These are phyloP conservation scores for Abrostola triplasia DNA, from an alignment of 2,888 invertebrate species.

Conservation along the genomic window DNA sequence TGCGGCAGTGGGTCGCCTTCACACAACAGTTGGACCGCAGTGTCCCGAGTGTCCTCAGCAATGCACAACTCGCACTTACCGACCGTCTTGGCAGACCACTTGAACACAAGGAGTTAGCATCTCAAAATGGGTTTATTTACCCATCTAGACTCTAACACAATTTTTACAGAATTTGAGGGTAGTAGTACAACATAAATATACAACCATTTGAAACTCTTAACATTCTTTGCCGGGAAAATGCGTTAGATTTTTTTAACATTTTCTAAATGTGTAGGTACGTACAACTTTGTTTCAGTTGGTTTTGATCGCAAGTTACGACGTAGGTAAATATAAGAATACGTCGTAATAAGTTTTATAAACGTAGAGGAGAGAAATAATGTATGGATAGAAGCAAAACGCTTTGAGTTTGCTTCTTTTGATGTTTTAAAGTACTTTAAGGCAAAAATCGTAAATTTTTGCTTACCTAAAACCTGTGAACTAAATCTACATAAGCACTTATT, in stretches of 20 bases:
- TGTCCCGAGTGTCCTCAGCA: conserved; percentile 14
- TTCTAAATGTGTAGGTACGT: neutral
- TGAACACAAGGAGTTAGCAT: conserved; percentile 23
- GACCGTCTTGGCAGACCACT: conserved; percentile 18
- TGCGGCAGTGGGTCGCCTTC: neutral
- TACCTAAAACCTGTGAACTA: conserved; percentile 61
- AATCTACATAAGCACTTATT: conserved; percentile 75
- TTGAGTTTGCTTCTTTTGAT: conserved; percentile 74
- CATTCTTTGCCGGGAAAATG: neutral
- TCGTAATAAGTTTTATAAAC: conserved; percentile 70
- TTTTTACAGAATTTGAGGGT: neutral
- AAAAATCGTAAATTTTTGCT: conserved; percentile 53
- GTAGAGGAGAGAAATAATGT: conserved; percentile 69
- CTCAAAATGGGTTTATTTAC: neutral
- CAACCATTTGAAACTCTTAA: neutral
- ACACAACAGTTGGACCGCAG: conserved; percentile 19
- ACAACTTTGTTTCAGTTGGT: conserved; percentile 3
- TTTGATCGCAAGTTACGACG: conserved; percentile 39
- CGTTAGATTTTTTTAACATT: neutral
- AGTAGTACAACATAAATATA: neutral
- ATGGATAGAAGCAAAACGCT: conserved; percentile 73
- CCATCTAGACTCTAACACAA: neutral
- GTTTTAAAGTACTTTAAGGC: conserved; percentile 68
- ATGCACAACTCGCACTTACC: conserved; percentile 25
- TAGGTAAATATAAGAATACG: conserved; percentile 61